Base-by-base conservation (phyloP, 2,113 vertebrate genomes). In the Papio anubis region DNA sequence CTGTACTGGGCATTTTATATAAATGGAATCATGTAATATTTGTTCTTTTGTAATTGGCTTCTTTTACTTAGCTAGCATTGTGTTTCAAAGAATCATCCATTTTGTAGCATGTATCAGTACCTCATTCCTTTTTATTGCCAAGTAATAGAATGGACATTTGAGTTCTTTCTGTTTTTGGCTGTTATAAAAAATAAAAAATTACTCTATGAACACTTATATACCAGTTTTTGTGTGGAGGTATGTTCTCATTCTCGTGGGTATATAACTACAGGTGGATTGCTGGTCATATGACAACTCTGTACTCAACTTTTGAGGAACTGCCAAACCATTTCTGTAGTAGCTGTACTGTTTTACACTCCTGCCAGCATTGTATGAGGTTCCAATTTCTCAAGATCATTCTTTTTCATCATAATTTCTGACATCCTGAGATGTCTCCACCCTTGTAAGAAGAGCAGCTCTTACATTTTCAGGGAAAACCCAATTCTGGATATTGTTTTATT, bases 81-180 rank as follows among this genome's bases (percentile, higher is more conserved):
- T 88, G 7, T 83, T 96, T 79, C 83, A 38, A 94, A 88, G 35
- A 4, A 52, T 83, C n/a, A 45, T 83, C 27, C 2, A 4, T 78
- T 18, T 61, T 83, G 35, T 45, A 52, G 17, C 20, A 64, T 48
- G 78, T 10, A 23, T 85, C 12, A 82, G 43, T 79, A 52, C 20
- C 78, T 93, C 18, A 61, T 88, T 75, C 27, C 48, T 90, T 75
- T 57, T 75, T 68, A 61, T 38, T 90, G 78, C 5, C 52, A 92
- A 84, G 55, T 92, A 82, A 76, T n/a, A 82, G 78, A 52, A 35
- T 95, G 43, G 85, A 83, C 61, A 88, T 93, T 91, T 95, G 21
- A 27, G 23, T 95, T 45, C n/a, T 95, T 92, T 78, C 18, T 1
- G 30, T 40, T 90, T 80, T 57, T 40, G 45, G 32, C 55, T 85